Evolutionary conservation across 2,888 invertebrate genomes (phyloP).

Genomic region (Leucozona laternaria): DNA sequence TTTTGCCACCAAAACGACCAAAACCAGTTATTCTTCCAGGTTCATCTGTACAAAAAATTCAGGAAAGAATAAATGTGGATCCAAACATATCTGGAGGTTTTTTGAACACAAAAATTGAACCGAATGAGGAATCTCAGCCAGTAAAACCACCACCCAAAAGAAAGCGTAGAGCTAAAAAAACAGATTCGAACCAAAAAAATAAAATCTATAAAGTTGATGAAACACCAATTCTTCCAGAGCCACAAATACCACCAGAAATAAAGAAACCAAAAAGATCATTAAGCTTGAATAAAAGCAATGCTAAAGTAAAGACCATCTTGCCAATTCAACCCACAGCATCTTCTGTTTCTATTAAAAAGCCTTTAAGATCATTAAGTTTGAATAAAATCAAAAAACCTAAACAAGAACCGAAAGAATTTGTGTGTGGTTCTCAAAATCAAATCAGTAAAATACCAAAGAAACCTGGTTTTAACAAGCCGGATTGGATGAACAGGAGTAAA

Average conservation of each 20-base stretch:
- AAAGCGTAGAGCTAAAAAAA: constrained; percentile 23
- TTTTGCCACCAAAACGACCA: constrained; percentile 17
- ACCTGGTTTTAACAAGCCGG: background rate
- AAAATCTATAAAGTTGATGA: constrained; percentile 13
- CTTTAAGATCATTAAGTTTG: background rate
- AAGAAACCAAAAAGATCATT: background rate
- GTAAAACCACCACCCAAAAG: background rate
- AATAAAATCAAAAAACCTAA: background rate
- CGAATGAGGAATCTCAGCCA: too few relatives aligned
- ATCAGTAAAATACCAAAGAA: background rate
- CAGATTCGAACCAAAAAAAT: background rate
- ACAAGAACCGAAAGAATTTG: background rate
- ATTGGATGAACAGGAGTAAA: background rate
- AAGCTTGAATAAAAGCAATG: background rate
- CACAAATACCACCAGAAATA: background rate
- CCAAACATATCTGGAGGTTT: background rate
- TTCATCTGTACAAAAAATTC: background rate
- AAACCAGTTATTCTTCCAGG: background rate
- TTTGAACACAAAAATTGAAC: background rate
- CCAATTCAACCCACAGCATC: background rate
- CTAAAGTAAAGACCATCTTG: background rate
- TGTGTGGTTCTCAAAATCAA: background rate
- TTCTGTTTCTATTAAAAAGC: background rate
- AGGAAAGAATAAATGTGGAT: background rate
- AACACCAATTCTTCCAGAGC: background rate